Conservation (phyloP, 2,888 invertebrate species). For the Girardia tigrina region DNA sequence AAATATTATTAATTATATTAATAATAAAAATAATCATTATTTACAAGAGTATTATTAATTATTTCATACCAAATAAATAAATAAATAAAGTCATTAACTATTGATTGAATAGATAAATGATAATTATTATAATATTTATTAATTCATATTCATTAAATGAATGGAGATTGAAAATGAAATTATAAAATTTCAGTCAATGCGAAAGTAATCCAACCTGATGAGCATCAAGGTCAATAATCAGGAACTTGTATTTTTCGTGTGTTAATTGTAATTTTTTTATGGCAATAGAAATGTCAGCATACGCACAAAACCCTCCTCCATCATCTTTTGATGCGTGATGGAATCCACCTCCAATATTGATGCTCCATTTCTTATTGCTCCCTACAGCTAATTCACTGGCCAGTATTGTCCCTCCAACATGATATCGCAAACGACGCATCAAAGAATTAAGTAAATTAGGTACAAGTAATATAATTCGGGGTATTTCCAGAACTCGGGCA, state of each 20-base stretch:
- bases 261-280: conserved; percentile 56
- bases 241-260: conserved; percentile 48
- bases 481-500: conserved; percentile 66
- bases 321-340: conserved; percentile 66
- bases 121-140: too few relatives aligned
- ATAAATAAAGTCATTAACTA: too few relatives aligned
- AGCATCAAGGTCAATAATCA: conserved; percentile 80
- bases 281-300: conserved; percentile 71
- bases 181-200: too few relatives aligned
- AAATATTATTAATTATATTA: too few relatives aligned
- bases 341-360: conserved; percentile 78
- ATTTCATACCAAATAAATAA: too few relatives aligned
- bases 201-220: conserved; percentile 65
- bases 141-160: too few relatives aligned
- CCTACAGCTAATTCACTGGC: conserved; percentile 69
- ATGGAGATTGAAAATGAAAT: too few relatives aligned
- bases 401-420: conserved; percentile 66
- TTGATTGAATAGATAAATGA: too few relatives aligned
- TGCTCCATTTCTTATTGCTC: conserved; percentile 68
- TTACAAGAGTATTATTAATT: too few relatives aligned
- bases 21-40: too few relatives aligned
- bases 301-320: conserved; percentile 76
- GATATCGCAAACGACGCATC: conserved; percentile 59
- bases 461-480: conserved; percentile 62
- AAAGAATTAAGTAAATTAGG: conserved; percentile 65